A percentile compares a stretch with the other conserved stretches of the same genome.
Conservation (phyloP, 2,797 vertebrate species). For the Hippocampus kuda region DNA sequence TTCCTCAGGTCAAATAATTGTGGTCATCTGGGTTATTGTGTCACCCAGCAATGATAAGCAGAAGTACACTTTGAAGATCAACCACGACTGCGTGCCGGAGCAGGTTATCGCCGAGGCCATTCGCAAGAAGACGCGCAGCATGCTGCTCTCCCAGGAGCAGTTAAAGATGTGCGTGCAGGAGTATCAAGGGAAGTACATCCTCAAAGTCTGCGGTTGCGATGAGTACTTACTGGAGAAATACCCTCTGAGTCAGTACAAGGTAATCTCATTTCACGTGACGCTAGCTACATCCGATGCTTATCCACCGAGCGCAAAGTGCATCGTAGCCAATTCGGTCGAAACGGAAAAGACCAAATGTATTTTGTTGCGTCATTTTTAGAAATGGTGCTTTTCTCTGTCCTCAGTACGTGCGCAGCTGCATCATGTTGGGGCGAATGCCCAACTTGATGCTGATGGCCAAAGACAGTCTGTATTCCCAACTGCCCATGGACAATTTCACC, state of each 20-base stretch:
- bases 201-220: constrained; percentile 97
- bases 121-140: constrained; percentile 94
- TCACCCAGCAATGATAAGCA: constrained; percentile 98
- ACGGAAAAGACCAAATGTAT: background rate
- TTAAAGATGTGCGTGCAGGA: constrained; percentile 98
- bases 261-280: constrained; percentile 58
- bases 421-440: constrained; percentile 96
- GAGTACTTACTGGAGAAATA: constrained; percentile 98
- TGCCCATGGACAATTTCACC: constrained; percentile 89
- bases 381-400: constrained; percentile 28
- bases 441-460: constrained; percentile 99
- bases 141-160: constrained; percentile 93
- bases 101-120: constrained; percentile 99
- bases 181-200: constrained; percentile 98
- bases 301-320: background rate
- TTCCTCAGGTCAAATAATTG: constrained; percentile 89
- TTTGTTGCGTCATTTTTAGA: background rate
- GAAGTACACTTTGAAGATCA: constrained; percentile 98
- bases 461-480: constrained; percentile 91
- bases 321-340: background rate
- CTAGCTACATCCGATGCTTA: background rate
- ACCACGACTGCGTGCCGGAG: constrained; percentile 94
- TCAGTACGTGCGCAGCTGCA: constrained; percentile 93
- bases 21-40: constrained; percentile 98
- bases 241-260: constrained; percentile 98